These are phyloP conservation scores for Apeltes quadracus DNA, from an alignment of 2,113 vertebrate species.

Conservation along the genomic window DNA sequence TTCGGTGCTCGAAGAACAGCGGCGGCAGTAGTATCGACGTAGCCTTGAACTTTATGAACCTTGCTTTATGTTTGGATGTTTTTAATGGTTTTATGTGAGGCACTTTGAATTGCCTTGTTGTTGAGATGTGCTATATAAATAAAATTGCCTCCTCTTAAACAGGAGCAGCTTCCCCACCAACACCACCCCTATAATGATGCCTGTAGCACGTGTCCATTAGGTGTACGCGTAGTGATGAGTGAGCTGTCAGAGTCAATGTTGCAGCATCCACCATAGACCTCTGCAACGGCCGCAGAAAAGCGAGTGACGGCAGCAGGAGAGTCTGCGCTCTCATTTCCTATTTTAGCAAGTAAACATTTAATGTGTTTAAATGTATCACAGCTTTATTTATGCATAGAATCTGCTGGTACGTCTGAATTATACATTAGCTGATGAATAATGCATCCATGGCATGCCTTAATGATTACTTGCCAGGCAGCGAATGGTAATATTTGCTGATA, in stretches of 20 bases:
- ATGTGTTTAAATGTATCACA: constrained; percentile 79
- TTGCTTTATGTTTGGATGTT: too few species aligned
- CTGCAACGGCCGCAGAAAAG: constrained; percentile 41
- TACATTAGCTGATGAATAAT: constrained; percentile 84
- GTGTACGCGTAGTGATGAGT: constrained; percentile 34
- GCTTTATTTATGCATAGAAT: constrained; percentile 86
- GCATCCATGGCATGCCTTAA: constrained; percentile 77
- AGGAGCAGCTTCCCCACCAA: neutral
- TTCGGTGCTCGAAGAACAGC: neutral
- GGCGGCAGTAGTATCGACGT: too few species aligned
- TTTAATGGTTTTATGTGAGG: too few species aligned
- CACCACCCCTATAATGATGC: neutral
- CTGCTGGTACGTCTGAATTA: constrained; percentile 84
- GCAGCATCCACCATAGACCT: constrained; percentile 19
- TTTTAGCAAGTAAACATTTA: constrained; percentile 83
- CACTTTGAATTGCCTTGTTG: too few species aligned
- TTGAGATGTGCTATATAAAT: too few species aligned
- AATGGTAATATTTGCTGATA: constrained; percentile 82
- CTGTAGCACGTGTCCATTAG: constrained; percentile 16
- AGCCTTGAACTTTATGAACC: too few species aligned
- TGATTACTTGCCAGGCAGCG: constrained; percentile 79
- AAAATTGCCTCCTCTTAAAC: neutral
- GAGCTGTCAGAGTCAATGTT: constrained; percentile 38
- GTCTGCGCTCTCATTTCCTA: constrained; percentile 67
- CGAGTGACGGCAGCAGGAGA: constrained; percentile 45